These are phyloP conservation scores for Sebastes steindachneri DNA, from an alignment of 2,797 vertebrate genomes.

Conservation along the genomic window DNA sequence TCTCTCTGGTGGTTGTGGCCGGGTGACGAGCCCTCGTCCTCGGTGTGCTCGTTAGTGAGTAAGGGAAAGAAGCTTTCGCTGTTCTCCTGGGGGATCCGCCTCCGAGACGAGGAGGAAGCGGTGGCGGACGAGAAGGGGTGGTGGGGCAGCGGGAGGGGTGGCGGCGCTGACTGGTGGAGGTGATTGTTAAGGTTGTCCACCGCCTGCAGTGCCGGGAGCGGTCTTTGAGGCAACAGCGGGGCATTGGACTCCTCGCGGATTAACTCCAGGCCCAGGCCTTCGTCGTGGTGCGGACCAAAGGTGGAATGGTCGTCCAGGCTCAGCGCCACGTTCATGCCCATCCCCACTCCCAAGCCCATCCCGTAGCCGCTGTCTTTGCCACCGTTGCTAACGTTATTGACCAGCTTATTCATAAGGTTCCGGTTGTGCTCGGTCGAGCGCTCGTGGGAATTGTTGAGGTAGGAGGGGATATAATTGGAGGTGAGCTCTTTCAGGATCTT, in stretches of 20 bases:
- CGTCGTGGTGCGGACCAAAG: conserved; percentile 91
- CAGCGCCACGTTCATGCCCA: conserved; percentile 75
- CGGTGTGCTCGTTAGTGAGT: conserved; percentile 93
- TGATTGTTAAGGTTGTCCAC: conserved; percentile 87
- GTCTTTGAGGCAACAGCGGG: conserved; percentile 90
- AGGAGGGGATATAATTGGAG: conserved; percentile 97
- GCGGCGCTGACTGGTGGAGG: conserved; percentile 79
- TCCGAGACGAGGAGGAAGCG: conserved; percentile 82
- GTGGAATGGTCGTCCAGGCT: conserved; percentile 77
- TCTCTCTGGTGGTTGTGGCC: conserved; percentile 87
- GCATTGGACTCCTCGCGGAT: conserved; percentile 94
- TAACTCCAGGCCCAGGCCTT: conserved; percentile 92
- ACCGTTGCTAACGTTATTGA: conserved; percentile 91
- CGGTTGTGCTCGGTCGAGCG: conserved; percentile 92
- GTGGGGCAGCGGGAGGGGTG: conserved; percentile 82
- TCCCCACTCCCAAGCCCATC: conserved; percentile 83
- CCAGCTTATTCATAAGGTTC: conserved; percentile 97
- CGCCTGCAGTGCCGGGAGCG: conserved; percentile 68
- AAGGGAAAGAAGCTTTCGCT: conserved; percentile 97
- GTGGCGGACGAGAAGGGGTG: conserved; percentile 82
- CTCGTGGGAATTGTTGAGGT: conserved; percentile 96
- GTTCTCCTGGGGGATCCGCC: conserved; percentile 95
- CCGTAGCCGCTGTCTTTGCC: conserved; percentile 91
- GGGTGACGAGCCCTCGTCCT: conserved; percentile 88
- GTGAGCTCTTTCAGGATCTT: conserved; percentile 99